Evolutionary conservation across 2,888 invertebrate species (phyloP), one percentile per base, ranked within the genome.

Genomic region (Orchesellides sinensis): DNA sequence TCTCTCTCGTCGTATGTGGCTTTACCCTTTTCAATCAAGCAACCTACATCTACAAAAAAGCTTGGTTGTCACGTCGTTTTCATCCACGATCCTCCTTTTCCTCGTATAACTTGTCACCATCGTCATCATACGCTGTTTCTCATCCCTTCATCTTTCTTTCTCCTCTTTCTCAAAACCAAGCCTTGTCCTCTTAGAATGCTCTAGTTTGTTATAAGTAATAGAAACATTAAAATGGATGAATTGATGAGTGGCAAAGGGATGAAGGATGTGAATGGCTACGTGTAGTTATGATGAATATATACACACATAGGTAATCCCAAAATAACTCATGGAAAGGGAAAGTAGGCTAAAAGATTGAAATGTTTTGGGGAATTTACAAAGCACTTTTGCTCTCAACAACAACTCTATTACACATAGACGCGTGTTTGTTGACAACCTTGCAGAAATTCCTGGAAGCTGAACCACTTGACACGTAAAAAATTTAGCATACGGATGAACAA

Each of bases 91-190:
- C 61, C 61, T 61, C 61, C 35, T 32, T 61, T 25, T 35, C 19
- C 61, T 61, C 61, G 61, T 61, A n/a, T 32, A 19, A n/a, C 61
- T 35, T 61, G 35, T 61, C 35, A 29, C 3, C 19, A 61, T 61
- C 35, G 10, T 23, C 14, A 56, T 23, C 56, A 56, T 23, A 40
- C 40, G n/a, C n/a, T 40, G n/a, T 40, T 14, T 40, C n/a, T 14
- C 40, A 40, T n/a, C n/a, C n/a, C 40, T 40, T 8, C 40, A 40
- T 40, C 40, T 5, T 40, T 40, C 40, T 40, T 14, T n/a, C 4
- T 10, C 40, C 40, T 40, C n/a, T 40, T n/a, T 40, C 10, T 8
- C 40, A 5, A 10, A 40, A 10, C n/a, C 40, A 40, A 10, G 10
- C 40, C 10, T 40, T 40, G 6, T n/a, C 40, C n/a, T 40, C 40